Percentiles rank a stretch among this genome's conserved stretches.
Evolutionary conservation across 2,888 invertebrate genomes (phyloP).

Genomic region (Andrena haemorrhoa): DNA sequence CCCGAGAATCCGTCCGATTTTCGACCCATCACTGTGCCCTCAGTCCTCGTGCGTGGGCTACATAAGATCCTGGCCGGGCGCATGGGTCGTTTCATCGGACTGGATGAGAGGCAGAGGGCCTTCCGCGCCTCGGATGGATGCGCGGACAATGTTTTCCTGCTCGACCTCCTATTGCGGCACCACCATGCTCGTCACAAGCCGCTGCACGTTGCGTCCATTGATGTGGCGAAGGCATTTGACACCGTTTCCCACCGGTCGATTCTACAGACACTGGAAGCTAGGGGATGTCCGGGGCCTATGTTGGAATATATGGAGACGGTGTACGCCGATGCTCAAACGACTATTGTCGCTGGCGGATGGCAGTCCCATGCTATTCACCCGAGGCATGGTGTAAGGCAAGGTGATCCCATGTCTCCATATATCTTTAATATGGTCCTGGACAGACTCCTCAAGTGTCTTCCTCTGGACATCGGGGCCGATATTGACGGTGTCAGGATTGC

Average conservation of each 20-base stretch:
- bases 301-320: not conserved
- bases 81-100: not conserved
- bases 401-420: constrained; percentile 64
- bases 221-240: too few species aligned
- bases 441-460: constrained; percentile 22
- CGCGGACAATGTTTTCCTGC: constrained; percentile 50
- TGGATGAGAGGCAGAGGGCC: constrained; percentile 62
- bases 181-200: constrained; percentile 39
- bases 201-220: constrained; percentile 54
- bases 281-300: not conserved
- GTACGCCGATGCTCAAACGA: not conserved
- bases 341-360: not conserved
- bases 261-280: not conserved
- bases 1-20: constrained; percentile 57
- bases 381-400: constrained; percentile 63
- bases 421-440: constrained; percentile 62
- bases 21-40: constrained; percentile 64
- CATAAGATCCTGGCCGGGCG: constrained; percentile 59
- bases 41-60: constrained; percentile 40
- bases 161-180: constrained; percentile 51
- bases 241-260: too few species aligned
- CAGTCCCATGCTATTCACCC: constrained; percentile 1
- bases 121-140: constrained; percentile 62
- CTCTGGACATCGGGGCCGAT: too few species aligned
- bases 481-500: constrained; percentile 3